Evolutionary conservation across 2,797 vertebrate species (phyloP).

Genomic region (Alexandromys oeconomus): DNA sequence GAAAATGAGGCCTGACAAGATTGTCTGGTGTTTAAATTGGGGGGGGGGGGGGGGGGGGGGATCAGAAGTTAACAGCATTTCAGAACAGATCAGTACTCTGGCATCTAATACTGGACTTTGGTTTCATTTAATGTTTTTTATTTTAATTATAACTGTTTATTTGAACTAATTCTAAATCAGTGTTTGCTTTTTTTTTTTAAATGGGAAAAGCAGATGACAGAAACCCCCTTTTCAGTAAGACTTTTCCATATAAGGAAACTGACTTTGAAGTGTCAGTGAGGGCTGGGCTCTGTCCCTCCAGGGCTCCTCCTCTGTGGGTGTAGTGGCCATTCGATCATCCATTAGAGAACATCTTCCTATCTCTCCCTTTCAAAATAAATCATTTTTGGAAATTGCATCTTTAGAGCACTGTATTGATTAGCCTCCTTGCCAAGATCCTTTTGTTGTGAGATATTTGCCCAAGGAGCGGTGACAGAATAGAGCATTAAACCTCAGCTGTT

Average conservation of each 20-base stretch:
- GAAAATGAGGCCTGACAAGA: background rate
- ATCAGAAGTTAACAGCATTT: background rate
- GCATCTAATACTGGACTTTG: background rate
- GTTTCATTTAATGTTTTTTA: background rate
- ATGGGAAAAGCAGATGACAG: background rate
- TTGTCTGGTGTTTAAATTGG: background rate
- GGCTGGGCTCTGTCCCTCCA: background rate
- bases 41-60: background rate
- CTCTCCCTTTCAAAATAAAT: constrained; percentile 37
- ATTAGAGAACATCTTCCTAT: background rate
- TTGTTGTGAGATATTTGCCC: constrained; percentile 37
- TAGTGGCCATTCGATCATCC: background rate
- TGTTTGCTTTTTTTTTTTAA: background rate
- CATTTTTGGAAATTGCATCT: background rate
- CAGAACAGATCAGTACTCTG: background rate
- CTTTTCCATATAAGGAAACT: background rate
- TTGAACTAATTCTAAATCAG: background rate
- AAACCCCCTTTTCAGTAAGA: background rate
- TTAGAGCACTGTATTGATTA: background rate
- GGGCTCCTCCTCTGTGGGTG: background rate
- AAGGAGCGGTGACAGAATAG: constrained; percentile 10
- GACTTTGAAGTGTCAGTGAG: background rate
- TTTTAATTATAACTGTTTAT: background rate
- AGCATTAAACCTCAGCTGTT: constrained; percentile 43
- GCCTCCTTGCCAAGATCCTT: background rate